Evolutionary conservation across 2,888 invertebrate species (phyloP), one percentile per base, ranked within the genome.

Genomic region (Carabus problematicus): DNA sequence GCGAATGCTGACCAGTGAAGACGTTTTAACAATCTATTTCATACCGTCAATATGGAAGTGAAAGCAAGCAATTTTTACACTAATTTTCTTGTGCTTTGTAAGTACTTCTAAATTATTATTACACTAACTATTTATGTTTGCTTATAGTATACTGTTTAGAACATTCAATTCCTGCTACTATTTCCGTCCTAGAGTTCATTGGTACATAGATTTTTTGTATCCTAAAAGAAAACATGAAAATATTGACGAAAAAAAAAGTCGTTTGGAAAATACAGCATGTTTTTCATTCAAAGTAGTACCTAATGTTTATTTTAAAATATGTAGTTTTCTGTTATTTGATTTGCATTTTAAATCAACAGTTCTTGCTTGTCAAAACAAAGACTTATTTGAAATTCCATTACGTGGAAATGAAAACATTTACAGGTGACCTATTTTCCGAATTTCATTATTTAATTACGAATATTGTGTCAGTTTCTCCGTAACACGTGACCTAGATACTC

Each of bases 1-100:
- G 45, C 14, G 45, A 12, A 45, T 45, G 45, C 45, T 29, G 29
- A 45, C 2, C 7, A 4, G 11, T 11, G n/a, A 6, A 45, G 14
- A 45, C 45, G 45, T 12, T 12, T 11, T 45, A 14, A 45, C 14
- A 12, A 45, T 12, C 11, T 45, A 12, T 45, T 45, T 11, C 3
- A 12, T 6, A 3, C 14, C n/a, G 11, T 11, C 45, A 45, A 52
- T 16, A 52, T 52, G 52, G 12, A 52, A 14, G 16, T 52, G 52
- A 52, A 52, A 52, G 1, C 16, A 16, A 52, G 9, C 9, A n/a
- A 52, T 52, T 52, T 52, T n/a, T 52, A 52, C 16, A 9, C 52
- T 12, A 52, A 52, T 14, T 52, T 52, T 14, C 16, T 52, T 1
- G 52, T 52, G 1, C 12, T 52, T 52, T 52, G 52, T 52, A 16